Conservation (phyloP, 2,113 vertebrate species). For the Pelmatolapia mariae region DNA sequence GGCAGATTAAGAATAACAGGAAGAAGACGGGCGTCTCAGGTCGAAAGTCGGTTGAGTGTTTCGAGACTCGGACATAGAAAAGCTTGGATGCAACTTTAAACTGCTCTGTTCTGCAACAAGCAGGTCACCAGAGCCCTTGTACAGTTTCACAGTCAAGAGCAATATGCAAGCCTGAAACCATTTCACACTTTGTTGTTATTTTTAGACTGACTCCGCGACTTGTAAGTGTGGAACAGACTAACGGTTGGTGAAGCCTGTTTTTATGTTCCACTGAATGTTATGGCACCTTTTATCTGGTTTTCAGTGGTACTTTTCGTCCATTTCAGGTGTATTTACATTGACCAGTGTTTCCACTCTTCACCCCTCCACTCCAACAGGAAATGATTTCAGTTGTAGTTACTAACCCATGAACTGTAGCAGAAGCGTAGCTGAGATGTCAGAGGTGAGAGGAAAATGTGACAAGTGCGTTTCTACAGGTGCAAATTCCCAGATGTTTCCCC, state of each 20-base stretch:
- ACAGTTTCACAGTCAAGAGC: neutral
- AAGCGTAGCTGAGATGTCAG: neutral
- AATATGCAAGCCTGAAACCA: conserved; percentile 17
- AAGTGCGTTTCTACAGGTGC: neutral
- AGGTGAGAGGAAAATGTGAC: neutral
- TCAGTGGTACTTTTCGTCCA: neutral
- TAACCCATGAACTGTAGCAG: neutral
- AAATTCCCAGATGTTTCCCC: conserved; percentile 1
- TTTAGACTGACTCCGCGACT: neutral
- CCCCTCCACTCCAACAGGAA: neutral
- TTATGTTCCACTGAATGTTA: neutral
- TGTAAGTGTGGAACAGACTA: conserved; percentile 7
- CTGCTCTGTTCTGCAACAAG: neutral
- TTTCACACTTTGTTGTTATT: conserved; percentile 47
- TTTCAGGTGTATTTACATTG: neutral
- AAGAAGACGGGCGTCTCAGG: neutral
- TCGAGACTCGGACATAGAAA: neutral
- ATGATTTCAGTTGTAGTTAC: neutral
- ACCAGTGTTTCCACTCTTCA: neutral
- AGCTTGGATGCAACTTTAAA: neutral
- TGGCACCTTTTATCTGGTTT: neutral
- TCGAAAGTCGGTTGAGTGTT: neutral
- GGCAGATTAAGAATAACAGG: neutral
- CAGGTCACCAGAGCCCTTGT: neutral
- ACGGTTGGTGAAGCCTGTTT: neutral